A percentile compares a stretch with the other conserved stretches of the same genome.
These are phyloP conservation scores for Patella depressa DNA, from an alignment of 2,888 invertebrate genomes.

Conservation along the genomic window DNA sequence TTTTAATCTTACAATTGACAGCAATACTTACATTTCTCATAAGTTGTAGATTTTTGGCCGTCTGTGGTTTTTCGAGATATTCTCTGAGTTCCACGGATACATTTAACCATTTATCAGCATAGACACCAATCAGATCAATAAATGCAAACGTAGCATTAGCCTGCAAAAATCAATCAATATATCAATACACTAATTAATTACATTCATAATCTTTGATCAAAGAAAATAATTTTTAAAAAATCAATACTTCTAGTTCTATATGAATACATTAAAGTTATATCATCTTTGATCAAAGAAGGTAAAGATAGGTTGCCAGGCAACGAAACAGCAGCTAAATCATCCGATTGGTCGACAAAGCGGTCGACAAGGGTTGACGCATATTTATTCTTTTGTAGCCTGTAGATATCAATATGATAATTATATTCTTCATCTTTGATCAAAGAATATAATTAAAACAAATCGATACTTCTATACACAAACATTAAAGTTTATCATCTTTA, in stretches of 20 bases:
- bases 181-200: slow-evolving; percentile 1
- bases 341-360: too few relatives aligned
- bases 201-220: not conserved
- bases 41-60: slow-evolving; percentile 67
- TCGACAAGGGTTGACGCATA: too few relatives aligned
- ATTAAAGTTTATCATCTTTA: too few relatives aligned
- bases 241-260: too few relatives aligned
- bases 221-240: not conserved
- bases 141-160: slow-evolving; percentile 72
- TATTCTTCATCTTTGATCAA: not conserved
- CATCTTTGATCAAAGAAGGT: too few relatives aligned
- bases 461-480: too few relatives aligned
- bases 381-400: too few relatives aligned
- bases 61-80: slow-evolving; percentile 67
- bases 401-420: not conserved
- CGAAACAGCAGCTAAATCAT: too few relatives aligned
- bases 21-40: slow-evolving; percentile 64
- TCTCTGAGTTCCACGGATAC: slow-evolving; percentile 69
- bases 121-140: slow-evolving; percentile 67
- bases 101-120: slow-evolving; percentile 70
- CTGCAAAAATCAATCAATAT: slow-evolving; percentile 46
- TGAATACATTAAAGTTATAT: too few relatives aligned
- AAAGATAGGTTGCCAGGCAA: too few relatives aligned
- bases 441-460: not conserved
- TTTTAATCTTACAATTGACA: not conserved